These are phyloP conservation scores for Garra rufa DNA, from an alignment of 2,113 vertebrate genomes.

Conservation along the genomic window DNA sequence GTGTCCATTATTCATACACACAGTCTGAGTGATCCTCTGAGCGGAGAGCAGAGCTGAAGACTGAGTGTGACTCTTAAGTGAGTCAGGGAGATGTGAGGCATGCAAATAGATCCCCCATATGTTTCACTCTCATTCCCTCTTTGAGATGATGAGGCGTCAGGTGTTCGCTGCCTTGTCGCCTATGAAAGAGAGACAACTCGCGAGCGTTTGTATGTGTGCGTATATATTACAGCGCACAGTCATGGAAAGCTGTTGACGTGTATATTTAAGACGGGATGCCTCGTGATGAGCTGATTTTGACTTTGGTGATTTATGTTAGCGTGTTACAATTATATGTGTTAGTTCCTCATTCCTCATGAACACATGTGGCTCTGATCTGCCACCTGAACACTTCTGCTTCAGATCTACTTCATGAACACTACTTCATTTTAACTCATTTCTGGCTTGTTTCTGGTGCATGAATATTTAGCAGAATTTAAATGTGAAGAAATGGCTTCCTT, in stretches of 20 bases:
- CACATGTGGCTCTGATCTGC: not conserved
- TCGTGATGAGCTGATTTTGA: not conserved
- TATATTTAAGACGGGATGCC: not conserved
- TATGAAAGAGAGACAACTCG: not conserved
- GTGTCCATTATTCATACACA: slow-evolving; percentile 49
- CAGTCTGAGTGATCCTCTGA: slow-evolving; percentile 44
- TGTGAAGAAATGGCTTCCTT: not conserved
- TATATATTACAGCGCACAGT: not conserved
- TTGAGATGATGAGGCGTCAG: slow-evolving; percentile 27
- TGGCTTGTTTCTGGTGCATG: not conserved
- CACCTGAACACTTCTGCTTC: not conserved
- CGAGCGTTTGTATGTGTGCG: not conserved
- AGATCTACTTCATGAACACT: not conserved
- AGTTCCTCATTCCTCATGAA: not conserved
- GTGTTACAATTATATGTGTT: not conserved
- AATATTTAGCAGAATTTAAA: not conserved
- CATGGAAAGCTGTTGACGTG: not conserved
- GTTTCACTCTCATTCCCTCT: slow-evolving; percentile 7
- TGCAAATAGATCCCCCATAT: slow-evolving; percentile 40
- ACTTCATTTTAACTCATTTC: not conserved
- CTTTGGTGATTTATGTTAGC: no score
- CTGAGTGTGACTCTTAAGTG: slow-evolving; percentile 35
- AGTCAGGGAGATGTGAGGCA: slow-evolving; percentile 36
- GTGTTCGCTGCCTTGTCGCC: not conserved
- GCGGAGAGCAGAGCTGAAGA: slow-evolving; percentile 31